phyloP scores from a whole-genome alignment of 2,888 invertebrate species.

The Erebia epiphron region DNA sequence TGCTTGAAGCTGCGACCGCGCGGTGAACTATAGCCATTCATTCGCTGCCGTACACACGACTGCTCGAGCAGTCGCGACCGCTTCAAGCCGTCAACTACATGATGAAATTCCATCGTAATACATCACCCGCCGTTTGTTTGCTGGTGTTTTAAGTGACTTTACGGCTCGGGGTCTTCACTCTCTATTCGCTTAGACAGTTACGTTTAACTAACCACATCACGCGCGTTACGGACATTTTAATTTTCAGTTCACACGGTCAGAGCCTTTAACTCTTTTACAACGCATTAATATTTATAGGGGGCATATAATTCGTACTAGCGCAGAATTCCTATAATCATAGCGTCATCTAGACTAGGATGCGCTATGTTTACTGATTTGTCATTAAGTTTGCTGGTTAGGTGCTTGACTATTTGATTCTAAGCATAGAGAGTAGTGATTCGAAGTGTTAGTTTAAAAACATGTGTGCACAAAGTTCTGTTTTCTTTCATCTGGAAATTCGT shows the following conservation, averaged over 20 bases:
- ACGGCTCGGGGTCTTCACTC: slow-evolving; percentile 22
- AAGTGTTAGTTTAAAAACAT: too few species aligned
- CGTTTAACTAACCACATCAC: slow-evolving; percentile 58
- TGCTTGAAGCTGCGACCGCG: too few species aligned
- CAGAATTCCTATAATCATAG: slow-evolving; percentile 40
- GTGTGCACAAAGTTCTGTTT: too few species aligned
- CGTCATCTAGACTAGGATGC: slow-evolving; percentile 34
- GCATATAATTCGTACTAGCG: slow-evolving; percentile 38
- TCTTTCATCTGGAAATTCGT: too few species aligned
- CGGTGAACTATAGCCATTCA: too few species aligned
- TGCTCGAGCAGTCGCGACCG: too few species aligned
- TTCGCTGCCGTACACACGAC: too few species aligned
- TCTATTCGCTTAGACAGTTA: slow-evolving; percentile 45
- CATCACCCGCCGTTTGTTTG: slow-evolving; percentile 15
- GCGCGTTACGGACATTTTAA: slow-evolving; percentile 75
- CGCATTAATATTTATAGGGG: slow-evolving; percentile 70
- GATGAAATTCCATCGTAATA: too few species aligned
- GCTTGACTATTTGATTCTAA: neutral
- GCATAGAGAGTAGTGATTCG: neutral
- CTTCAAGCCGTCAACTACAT: too few species aligned
- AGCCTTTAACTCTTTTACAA: slow-evolving; percentile 55
- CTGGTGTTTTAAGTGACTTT: too few species aligned
- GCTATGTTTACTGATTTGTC: slow-evolving; percentile 10
- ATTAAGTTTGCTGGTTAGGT: neutral
- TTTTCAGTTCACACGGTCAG: slow-evolving; percentile 77